Evolutionary conservation across 2,797 vertebrate genomes (phyloP), one percentile per base, ranked within the genome.

Genomic region (Pseudocheirus occidentalis): DNA sequence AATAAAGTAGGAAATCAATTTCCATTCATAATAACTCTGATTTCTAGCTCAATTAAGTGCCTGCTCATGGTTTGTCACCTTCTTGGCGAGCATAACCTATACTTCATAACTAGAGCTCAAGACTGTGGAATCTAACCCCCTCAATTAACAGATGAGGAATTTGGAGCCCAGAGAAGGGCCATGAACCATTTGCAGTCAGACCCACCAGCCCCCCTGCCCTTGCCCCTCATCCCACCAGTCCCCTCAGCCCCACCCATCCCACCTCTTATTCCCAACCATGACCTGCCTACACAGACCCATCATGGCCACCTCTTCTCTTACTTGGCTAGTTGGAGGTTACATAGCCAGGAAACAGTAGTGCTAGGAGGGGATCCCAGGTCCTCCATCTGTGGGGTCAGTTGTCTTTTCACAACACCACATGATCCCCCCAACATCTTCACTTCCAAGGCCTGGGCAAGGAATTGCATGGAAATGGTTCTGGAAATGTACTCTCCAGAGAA

Each of bases 21-120:
- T 98, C 55, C 94, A 96, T 81, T 95, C 73, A 91, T 96, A 96
- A 94, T 97, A 95, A 97, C 94, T 95, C 53, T 94, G 89, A 59
- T 89, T 93, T 81, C 10, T 92, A 54, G 91, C 62, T 96, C 96
- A 96, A 90, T 90, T 89, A 93, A 66, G 53, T 95, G 18, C 66
- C n/a, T 46, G 21, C n/a, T 6, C 18, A 46, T 46, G n/a, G 18
- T 46, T 24, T 81, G n/a, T 81, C 18, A 2, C 40, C 66, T 81
- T 81, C 66, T 46, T 27, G 21, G 66, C 46, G n/a, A 81, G 18
- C 62, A 18, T 21, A 18, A 5, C 34, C 34, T 40, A 5, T 13
- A 7, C n/a, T 9, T 81, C n/a, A 73, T 14, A 24, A 9, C 66
- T 81, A 40, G n/a, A 81, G 6, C 16, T 81, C 40, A 1, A 40